phyloP scores from a whole-genome alignment of 2,797 vertebrate genomes.

The Pempheris klunzingeri region DNA sequence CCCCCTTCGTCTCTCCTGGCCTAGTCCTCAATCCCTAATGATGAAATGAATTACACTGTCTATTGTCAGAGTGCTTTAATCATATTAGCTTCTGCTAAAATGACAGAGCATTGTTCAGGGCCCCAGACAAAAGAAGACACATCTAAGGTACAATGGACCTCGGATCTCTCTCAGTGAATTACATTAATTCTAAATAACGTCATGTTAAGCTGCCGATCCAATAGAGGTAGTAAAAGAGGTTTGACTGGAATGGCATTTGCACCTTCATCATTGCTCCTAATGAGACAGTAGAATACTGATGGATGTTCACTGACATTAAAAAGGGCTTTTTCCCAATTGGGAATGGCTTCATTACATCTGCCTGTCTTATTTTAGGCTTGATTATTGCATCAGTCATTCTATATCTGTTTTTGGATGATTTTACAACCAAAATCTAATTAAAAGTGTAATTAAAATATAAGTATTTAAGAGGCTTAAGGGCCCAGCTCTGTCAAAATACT shows the following conservation, averaged over 20 bases:
- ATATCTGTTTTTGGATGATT: conserved; percentile 36
- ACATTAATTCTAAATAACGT: conserved; percentile 85
- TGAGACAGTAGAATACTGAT: conserved; percentile 67
- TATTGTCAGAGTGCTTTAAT: conserved; percentile 87
- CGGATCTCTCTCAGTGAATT: conserved; percentile 82
- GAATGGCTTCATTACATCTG: conserved; percentile 55
- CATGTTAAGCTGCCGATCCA: conserved; percentile 76
- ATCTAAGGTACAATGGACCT: conserved; percentile 86
- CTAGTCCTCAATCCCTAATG: conserved; percentile 73
- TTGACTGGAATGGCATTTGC: conserved; percentile 72
- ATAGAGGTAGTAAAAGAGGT: conserved; percentile 60
- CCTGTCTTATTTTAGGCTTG: conserved; percentile 32
- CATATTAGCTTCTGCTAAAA: conserved; percentile 85
- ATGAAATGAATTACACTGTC: conserved; percentile 84
- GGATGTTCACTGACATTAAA: conserved; percentile 53
- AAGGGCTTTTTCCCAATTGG: conserved; percentile 12
- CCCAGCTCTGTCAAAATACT: neutral
- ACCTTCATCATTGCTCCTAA: conserved; percentile 79
- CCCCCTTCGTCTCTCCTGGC: conserved; percentile 60
- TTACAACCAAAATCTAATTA: conserved; percentile 29
- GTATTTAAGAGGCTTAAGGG: neutral
- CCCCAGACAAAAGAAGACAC: conserved; percentile 85
- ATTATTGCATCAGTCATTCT: conserved; percentile 40
- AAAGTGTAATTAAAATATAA: conserved; percentile 27
- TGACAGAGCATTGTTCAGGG: conserved; percentile 84